These are phyloP conservation scores for Caenorhabditis macrosperma DNA, from an alignment of 2,888 invertebrate species.

Conservation along the genomic window DNA sequence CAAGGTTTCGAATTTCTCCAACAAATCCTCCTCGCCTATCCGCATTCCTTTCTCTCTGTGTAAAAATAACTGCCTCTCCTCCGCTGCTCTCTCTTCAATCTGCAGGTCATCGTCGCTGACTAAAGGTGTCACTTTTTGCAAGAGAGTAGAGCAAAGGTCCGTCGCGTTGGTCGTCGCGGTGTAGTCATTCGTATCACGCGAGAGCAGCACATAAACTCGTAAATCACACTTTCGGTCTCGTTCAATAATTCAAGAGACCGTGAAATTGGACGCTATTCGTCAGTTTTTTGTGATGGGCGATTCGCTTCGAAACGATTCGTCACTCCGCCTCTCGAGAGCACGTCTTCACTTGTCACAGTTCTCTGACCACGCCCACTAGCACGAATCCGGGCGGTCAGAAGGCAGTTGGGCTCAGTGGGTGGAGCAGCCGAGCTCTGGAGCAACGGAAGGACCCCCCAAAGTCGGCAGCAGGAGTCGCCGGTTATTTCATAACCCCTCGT, in stretches of 20 bases:
- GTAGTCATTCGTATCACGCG: constrained; percentile 27
- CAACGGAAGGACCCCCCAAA: background rate
- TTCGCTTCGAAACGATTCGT: background rate
- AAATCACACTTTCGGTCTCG: constrained; percentile 27
- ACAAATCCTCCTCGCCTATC: constrained; percentile 15
- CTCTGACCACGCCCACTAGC: background rate
- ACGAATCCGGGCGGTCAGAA: too few species aligned
- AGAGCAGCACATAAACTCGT: constrained; percentile 26
- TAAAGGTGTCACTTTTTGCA: constrained; percentile 52
- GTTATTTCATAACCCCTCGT: constrained; percentile 42
- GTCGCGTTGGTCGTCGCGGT: constrained; percentile 10
- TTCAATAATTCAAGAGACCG: constrained; percentile 34
- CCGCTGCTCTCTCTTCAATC: constrained; percentile 5
- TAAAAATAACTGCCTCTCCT: constrained; percentile 34
- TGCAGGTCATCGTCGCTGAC: constrained; percentile 2
- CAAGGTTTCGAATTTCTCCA: constrained; percentile 43
- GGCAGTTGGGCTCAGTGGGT: too few species aligned
- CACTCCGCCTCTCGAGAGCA: background rate
- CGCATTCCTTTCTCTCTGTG: constrained; percentile 9
- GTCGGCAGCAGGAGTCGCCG: background rate
- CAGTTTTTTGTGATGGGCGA: background rate
- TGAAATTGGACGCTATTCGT: constrained; percentile 26
- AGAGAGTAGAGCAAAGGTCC: constrained; percentile 35
- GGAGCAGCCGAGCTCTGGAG: too few species aligned
- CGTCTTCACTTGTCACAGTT: background rate